Base-by-base conservation (phyloP, 2,888 invertebrate species). In the Clusia tigrina region DNA sequence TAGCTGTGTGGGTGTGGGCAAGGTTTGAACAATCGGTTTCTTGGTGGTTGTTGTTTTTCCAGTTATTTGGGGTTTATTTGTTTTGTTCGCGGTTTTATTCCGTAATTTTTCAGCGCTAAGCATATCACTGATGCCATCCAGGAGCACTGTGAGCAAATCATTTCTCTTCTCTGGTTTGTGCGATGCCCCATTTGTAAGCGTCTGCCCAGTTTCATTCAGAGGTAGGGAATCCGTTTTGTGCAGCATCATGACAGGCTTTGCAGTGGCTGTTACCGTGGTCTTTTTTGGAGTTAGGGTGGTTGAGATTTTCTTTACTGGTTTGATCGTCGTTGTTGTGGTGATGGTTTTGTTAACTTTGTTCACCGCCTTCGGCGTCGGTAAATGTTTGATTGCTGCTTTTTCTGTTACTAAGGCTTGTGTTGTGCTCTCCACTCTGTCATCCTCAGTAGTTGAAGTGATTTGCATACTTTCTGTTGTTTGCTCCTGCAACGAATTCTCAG, bases 51-150 rank as follows among this genome's bases (percentile, higher is more conserved):
- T 32, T 12, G 46, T 54, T 22, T 46, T 25, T 3, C n/a, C n/a
- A n/a, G n/a, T n/a, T 2, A 67, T 68, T 22, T 22, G 48, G 54
- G 12, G 54, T 59, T 65, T 15, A 1, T 58, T 48, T 2, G 62
- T 61, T 6, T 63, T 63, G 0, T 53, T 22, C 2, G 60, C 67
- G 3, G 67, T 71, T 64, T 58, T 64, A 62, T 74, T 79, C 2
- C 6, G 53, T 1, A n/a, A 38, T 17, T 69, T 71, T 23, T 71
- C 67, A n/a, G 51, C 66, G 9, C 62, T 65, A 0, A 80, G 62
- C 32, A 80, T 79, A 2, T 67, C 78, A 1, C 74, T 74, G 1
- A 80, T 65, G 1, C 80, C 80, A 63, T 80, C 78, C 1, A 80
- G 53, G 0, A 80, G 55, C 6, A 69, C 78, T 5, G 74, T 71